phyloP scores from a whole-genome alignment of 2,888 invertebrate species.

The Euzophera pinguis region DNA sequence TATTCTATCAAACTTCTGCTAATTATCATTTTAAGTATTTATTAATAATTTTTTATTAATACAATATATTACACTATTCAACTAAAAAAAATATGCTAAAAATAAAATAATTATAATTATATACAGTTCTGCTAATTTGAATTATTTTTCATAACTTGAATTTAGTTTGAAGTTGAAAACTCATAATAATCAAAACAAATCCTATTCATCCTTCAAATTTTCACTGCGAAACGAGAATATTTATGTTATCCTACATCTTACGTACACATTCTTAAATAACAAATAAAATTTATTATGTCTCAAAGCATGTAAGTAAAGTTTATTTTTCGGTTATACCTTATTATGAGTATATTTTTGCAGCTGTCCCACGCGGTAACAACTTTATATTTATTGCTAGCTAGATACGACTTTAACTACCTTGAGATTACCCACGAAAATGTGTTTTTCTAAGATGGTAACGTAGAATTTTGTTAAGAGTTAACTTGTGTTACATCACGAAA shows the following conservation, averaged over 20 bases:
- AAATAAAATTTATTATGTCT: slow-evolving; percentile 1
- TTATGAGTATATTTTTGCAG: slow-evolving; percentile 8
- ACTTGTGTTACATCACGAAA: slow-evolving; percentile 62
- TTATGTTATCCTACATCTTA: neutral
- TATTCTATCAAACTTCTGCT: too few relatives aligned
- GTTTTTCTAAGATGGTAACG: slow-evolving; percentile 37
- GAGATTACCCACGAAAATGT: slow-evolving; percentile 19
- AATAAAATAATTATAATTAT: too few relatives aligned
- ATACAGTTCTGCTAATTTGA: too few relatives aligned
- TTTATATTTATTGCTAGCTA: slow-evolving; percentile 13
- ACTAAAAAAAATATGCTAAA: too few relatives aligned
- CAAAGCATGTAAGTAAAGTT: slow-evolving; percentile 4
- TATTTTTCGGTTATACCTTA: neutral
- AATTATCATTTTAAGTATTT: too few relatives aligned
- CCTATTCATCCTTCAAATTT: too few relatives aligned
- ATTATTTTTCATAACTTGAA: too few relatives aligned
- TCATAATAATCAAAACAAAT: too few relatives aligned
- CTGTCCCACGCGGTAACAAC: neutral
- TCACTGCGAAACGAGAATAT: too few relatives aligned
- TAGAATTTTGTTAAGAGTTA: slow-evolving; percentile 65
- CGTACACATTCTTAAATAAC: neutral
- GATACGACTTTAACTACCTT: slow-evolving; percentile 11
- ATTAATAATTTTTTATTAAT: too few relatives aligned
- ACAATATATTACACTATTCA: too few relatives aligned
- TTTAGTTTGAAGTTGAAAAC: too few relatives aligned